phyloP scores from a whole-genome alignment of 1,140 invertebrate genomes.

The Drosophila persimilis region DNA sequence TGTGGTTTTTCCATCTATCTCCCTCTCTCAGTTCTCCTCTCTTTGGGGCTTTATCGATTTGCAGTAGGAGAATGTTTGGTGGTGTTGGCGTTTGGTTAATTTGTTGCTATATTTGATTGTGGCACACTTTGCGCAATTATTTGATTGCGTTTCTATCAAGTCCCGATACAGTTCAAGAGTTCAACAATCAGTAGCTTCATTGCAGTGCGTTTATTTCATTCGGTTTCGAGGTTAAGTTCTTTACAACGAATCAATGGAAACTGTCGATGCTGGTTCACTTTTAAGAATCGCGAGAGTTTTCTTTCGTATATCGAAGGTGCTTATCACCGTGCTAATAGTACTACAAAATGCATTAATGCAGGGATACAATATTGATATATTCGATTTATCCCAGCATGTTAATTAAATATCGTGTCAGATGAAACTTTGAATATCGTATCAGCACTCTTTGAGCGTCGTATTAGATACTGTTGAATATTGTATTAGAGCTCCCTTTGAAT shows the following conservation, averaged over 20 bases:
- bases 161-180: slow-evolving; percentile 75
- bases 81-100: slow-evolving; percentile 73
- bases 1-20: slow-evolving; percentile 33
- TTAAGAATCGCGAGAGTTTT: too few species aligned
- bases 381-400: too few species aligned
- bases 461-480: too few species aligned
- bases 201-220: slow-evolving; percentile 44
- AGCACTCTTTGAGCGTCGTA: too few species aligned
- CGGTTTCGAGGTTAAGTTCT: slow-evolving; percentile 53
- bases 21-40: slow-evolving; percentile 19
- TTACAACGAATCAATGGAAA: slow-evolving; percentile 18
- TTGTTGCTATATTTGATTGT: slow-evolving; percentile 81
- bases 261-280: neutral
- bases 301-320: too few species aligned
- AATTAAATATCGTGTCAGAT: too few species aligned
- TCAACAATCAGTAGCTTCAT: slow-evolving; percentile 77
- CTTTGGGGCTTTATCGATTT: slow-evolving; percentile 35
- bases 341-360: neutral
- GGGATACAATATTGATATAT: neutral
- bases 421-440: too few species aligned
- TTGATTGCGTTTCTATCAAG: slow-evolving; percentile 80
- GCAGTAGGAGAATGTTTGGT: slow-evolving; percentile 42
- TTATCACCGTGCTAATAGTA: neutral
- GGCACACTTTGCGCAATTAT: slow-evolving; percentile 80
- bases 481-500: neutral